A percentile compares a stretch with the other conserved stretches of the same genome.
These are phyloP conservation scores for Amorpha juglandis DNA, from an alignment of 2,888 invertebrate genomes.

Conservation along the genomic window DNA sequence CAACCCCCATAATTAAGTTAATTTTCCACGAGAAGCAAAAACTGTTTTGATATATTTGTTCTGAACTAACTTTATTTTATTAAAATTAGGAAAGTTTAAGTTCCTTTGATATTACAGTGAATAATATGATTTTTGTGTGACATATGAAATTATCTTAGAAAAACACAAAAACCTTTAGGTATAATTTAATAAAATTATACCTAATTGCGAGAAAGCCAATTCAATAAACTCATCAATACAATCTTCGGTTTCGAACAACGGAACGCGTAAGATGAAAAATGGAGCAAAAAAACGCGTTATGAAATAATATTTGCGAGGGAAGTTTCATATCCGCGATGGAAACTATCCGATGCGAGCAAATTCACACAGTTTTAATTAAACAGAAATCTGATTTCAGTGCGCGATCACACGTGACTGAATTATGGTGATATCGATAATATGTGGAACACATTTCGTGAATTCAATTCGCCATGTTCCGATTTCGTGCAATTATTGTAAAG, in stretches of 20 bases:
- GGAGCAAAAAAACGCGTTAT: constrained; percentile 28
- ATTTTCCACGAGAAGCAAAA: too few relatives aligned
- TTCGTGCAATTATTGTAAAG: constrained; percentile 13
- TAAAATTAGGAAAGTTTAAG: too few relatives aligned
- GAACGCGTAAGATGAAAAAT: constrained; percentile 7
- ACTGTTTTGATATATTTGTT: too few relatives aligned
- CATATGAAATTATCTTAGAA: too few relatives aligned
- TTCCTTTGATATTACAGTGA: too few relatives aligned
- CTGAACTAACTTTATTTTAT: too few relatives aligned
- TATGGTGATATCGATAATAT: constrained; percentile 21
- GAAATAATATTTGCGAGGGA: constrained; percentile 40
- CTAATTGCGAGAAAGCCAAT: neutral
- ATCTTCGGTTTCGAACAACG: constrained; percentile 10
- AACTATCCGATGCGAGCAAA: constrained; percentile 43
- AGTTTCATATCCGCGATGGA: constrained; percentile 46
- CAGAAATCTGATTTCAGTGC: constrained; percentile 49
- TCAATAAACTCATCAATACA: constrained; percentile 16
- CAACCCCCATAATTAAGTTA: too few relatives aligned
- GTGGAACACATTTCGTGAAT: constrained; percentile 13
- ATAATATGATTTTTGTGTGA: too few relatives aligned
- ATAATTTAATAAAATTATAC: neutral
- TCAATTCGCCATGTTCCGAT: constrained; percentile 16
- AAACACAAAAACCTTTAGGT: too few relatives aligned
- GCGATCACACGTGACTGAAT: constrained; percentile 20
- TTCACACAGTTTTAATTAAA: constrained; percentile 59